Conservation (phyloP, 2,888 invertebrate genomes). For the Rhopalosiphum nymphaeae region DNA sequence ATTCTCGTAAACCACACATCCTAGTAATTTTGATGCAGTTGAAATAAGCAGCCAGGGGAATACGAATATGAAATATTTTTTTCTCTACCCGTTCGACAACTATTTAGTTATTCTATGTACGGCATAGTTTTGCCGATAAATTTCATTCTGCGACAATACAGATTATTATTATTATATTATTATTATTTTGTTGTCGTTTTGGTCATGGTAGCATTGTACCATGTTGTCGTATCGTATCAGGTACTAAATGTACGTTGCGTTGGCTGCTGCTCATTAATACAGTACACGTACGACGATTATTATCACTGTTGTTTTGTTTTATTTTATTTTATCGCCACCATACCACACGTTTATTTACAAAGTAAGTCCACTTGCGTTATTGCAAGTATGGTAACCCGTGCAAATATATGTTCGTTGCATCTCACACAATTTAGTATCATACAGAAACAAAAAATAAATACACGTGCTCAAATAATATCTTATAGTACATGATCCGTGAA, state of each 20-base stretch:
- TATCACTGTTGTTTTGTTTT: conserved; percentile 13
- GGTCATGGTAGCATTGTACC: background rate
- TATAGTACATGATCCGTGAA: background rate
- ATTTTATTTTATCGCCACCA: background rate
- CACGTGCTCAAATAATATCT: background rate
- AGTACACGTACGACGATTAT: background rate
- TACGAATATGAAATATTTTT: background rate
- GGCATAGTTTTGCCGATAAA: background rate
- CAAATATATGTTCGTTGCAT: background rate
- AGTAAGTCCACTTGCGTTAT: background rate
- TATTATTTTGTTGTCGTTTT: background rate
- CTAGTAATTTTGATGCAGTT: background rate
- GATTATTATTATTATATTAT: background rate
- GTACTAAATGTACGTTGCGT: background rate
- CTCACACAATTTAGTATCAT: background rate
- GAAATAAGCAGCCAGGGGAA: background rate
- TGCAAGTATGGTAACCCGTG: background rate
- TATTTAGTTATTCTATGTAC: background rate
- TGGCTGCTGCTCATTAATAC: background rate
- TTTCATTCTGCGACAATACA: background rate
- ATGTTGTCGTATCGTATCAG: background rate
- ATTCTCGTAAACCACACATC: background rate
- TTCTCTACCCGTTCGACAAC: background rate
- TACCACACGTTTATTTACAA: background rate
- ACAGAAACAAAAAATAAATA: background rate